Evolutionary conservation across 2,888 invertebrate genomes (phyloP).

Genomic region (Perdita meconis): DNA sequence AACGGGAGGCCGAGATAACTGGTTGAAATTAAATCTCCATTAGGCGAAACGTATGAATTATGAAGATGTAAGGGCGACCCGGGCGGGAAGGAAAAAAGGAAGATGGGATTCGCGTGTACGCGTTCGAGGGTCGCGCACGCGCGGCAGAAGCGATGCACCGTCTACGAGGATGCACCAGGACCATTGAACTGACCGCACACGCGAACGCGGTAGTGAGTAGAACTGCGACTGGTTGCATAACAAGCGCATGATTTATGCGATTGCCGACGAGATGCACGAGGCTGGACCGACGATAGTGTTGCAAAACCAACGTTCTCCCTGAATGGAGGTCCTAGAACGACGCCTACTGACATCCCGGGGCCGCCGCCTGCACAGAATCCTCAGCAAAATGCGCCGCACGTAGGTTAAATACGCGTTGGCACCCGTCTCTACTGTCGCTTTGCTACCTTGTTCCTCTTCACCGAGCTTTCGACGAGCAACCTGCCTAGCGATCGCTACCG

Average conservation of each 20-base stretch:
- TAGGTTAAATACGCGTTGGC: slow-evolving; percentile 54
- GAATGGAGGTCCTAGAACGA: slow-evolving; percentile 24
- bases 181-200: slow-evolving; percentile 30
- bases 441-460: slow-evolving; percentile 51
- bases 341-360: slow-evolving; percentile 26
- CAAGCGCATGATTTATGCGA: slow-evolving; percentile 69
- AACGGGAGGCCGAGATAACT: slow-evolving; percentile 62
- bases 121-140: not conserved
- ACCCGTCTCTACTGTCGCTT: slow-evolving; percentile 26
- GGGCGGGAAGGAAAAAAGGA: slow-evolving; percentile 27
- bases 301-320: slow-evolving; percentile 54
- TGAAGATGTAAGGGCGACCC: slow-evolving; percentile 70
- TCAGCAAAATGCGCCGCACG: slow-evolving; percentile 59
- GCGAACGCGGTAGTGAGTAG: slow-evolving; percentile 64
- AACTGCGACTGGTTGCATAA: slow-evolving; percentile 70
- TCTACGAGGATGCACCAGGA: slow-evolving; percentile 38
- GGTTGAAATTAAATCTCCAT: slow-evolving; percentile 78
- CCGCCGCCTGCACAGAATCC: slow-evolving; percentile 29
- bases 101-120: not conserved
- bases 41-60: slow-evolving; percentile 75
- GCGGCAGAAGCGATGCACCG: not conserved
- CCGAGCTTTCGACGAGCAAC: slow-evolving; percentile 1
- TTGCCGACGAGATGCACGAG: slow-evolving; percentile 39
- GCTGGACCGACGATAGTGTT: slow-evolving; percentile 30
- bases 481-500: slow-evolving; percentile 30